Conservation (phyloP, 2,888 invertebrate species). For the Drosophila hamatofila region DNA sequence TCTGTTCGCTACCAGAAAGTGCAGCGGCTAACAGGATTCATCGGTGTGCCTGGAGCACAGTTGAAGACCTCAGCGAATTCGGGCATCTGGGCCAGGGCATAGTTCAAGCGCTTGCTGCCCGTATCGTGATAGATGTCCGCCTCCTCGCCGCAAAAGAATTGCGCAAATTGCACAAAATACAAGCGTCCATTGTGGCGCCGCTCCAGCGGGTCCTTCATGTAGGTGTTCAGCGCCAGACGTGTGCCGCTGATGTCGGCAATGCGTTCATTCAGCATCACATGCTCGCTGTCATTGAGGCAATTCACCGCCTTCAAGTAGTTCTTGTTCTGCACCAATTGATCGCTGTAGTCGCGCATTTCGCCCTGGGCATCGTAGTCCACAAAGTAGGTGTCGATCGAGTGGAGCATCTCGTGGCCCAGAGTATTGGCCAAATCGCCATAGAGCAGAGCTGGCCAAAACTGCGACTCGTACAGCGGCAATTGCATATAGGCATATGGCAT, state of each 20-base stretch:
- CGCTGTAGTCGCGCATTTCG: conserved; percentile 58
- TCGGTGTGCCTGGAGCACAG: conserved; percentile 62
- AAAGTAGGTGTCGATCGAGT: conserved; percentile 74
- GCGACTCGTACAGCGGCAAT: conserved; percentile 70
- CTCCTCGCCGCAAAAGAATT: conserved; percentile 79
- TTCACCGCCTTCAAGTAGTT: conserved; percentile 52
- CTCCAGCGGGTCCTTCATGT: conserved; percentile 53
- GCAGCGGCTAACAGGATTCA: conserved; percentile 73
- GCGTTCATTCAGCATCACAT: conserved; percentile 68
- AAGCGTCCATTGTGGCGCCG: conserved; percentile 61
- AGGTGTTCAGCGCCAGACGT: conserved; percentile 73
- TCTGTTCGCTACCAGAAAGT: conserved; percentile 64
- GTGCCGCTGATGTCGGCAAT: conserved; percentile 80
- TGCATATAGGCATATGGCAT: conserved; percentile 77
- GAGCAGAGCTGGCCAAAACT: conserved; percentile 78
- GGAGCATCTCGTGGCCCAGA: conserved; percentile 79
- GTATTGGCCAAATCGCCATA: conserved; percentile 81
- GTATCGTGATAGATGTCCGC: conserved; percentile 71
- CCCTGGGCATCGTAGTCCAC: conserved; percentile 73
- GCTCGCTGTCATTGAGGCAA: conserved; percentile 62
- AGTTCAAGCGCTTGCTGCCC: conserved; percentile 76
- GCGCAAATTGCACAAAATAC: conserved; percentile 80
- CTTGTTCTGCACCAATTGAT: conserved; percentile 50
- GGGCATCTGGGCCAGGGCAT: conserved; percentile 74
- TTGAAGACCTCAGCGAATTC: conserved; percentile 74